A percentile compares a stretch with the other conserved stretches of the same genome.
Evolutionary conservation across 2,113 vertebrate genomes (phyloP).

Genomic region (Otolemur garnettii): DNA sequence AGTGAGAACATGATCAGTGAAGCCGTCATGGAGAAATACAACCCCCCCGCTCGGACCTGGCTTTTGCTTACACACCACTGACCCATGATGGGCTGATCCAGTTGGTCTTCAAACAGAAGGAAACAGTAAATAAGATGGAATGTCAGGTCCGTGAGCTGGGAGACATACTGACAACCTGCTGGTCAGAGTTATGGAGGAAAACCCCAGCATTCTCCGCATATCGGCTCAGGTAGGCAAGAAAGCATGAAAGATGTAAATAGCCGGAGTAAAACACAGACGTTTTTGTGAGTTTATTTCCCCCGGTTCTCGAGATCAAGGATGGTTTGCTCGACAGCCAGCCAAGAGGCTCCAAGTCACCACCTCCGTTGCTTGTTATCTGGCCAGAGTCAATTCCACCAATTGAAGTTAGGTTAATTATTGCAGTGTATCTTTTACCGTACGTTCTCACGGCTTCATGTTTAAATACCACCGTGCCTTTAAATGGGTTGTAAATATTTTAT

Average conservation of each 20-base stretch:
- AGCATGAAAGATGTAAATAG: conserved; percentile 86
- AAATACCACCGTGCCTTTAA: conserved; percentile 75
- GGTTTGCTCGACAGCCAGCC: not conserved
- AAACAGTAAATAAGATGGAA: conserved; percentile 92
- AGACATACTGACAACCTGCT: conserved; percentile 97
- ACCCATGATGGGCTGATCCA: conserved; percentile 97
- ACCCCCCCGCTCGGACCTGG: conserved; percentile 85
- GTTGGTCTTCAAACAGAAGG: conserved; percentile 95
- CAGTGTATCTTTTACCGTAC: conserved; percentile 28
- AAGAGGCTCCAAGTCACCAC: not conserved
- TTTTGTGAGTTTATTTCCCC: not conserved
- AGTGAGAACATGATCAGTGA: too few relatives aligned
- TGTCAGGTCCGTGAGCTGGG: conserved; percentile 94
- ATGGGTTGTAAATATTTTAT: conserved; percentile 76
- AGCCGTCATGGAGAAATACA: conserved; percentile 84
- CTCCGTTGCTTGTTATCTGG: conserved; percentile 20
- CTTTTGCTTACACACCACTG: conserved; percentile 93
- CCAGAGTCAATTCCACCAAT: conserved; percentile 35
- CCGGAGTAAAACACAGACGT: fast-evolving
- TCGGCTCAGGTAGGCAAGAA: conserved; percentile 68
- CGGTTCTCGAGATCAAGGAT: not conserved
- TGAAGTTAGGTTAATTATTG: conserved; percentile 61
- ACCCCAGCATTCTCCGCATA: conserved; percentile 92
- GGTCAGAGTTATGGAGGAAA: conserved; percentile 96
- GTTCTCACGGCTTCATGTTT: conserved; percentile 62